Evolutionary conservation across 2,888 invertebrate genomes (phyloP), one percentile per base, ranked within the genome.

Genomic region (Hesperia comma): DNA sequence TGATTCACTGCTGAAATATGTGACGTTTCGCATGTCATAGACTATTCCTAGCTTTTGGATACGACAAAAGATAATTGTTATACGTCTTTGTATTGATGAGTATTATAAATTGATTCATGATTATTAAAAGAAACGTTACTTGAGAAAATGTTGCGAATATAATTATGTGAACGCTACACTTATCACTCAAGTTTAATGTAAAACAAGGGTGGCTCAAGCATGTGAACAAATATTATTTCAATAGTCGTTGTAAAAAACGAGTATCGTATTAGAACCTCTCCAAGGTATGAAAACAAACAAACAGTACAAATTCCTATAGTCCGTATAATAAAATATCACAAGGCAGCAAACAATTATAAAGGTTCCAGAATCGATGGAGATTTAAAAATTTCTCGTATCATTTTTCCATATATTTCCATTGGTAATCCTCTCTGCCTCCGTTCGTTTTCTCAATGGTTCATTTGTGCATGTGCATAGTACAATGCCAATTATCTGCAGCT

Each of bases 1-100:
- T 74, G 74, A 73, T 74, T 73, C 71, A 72, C 70, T 71, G 71
- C 46, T 61, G 64, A 63, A 67, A 54, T 60, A 63, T 17, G 71
- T 61, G 33, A 51, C 51, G 49, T 63, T 49, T 40, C 12, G 26
- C 33, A 51, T 51, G 14, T 6, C 21, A 51, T 26, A 51, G 51
- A 26, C 14, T 7, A 21, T 21, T 14, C 14, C 6, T 51, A 1
- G 51, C 26, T 21, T 51, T 3, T 19, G 6, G 49, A 49, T 8
- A 19, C 10, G n/a, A 49, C 4, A 46, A 7, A 15, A 15, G 15
- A 5, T 15, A 46, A 15, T 6, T 4, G 15, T 7, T 2, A 46
- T 46, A 46, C 5, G 26, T n/a, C 26, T 4, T 26, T 26, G 26
- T 26, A 5, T 26, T 5, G 26, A 5, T 26, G 3, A 5, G 26